Conservation (phyloP, 1,140 invertebrate species). For the Penaeus vannamei region DNA sequence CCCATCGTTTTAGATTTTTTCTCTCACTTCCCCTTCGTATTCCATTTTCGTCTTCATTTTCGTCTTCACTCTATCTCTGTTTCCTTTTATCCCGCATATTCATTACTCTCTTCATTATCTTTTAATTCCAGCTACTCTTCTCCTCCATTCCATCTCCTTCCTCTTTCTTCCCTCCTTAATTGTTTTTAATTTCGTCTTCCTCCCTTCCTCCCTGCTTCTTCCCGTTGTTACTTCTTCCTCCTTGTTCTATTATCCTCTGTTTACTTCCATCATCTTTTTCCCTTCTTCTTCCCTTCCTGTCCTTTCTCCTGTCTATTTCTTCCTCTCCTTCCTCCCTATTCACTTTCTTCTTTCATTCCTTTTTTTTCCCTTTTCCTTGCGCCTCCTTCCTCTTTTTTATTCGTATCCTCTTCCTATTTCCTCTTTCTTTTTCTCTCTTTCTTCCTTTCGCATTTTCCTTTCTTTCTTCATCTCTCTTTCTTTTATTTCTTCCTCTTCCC, state of each 20-base stretch:
- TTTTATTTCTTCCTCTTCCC: not conserved
- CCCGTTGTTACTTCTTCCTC: not conserved
- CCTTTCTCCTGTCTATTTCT: not conserved
- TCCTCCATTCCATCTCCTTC: not conserved
- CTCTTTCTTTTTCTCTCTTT: conserved; percentile 3
- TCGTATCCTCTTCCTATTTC: not conserved
- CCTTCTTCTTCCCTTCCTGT: not conserved
- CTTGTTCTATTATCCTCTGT: not conserved
- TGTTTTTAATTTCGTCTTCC: too few relatives aligned
- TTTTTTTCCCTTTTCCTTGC: not conserved
- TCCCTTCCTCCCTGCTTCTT: not conserved
- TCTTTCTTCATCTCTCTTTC: not conserved
- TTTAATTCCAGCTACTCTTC: not conserved
- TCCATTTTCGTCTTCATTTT: not conserved
- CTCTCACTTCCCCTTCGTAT: not conserved
- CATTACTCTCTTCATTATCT: too few relatives aligned
- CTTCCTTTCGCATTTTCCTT: not conserved
- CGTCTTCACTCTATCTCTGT: not conserved
- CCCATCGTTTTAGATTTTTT: not conserved
- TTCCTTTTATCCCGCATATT: not conserved
- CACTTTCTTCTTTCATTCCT: not conserved
- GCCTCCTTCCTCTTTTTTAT: not conserved
- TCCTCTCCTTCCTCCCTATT: not conserved
- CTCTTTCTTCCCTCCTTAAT: not conserved
- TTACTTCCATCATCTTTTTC: not conserved